Base-by-base conservation (phyloP, 30 jellyfish, hydroid and myxozoan genomes). In the Aurelia sp. region DNA sequence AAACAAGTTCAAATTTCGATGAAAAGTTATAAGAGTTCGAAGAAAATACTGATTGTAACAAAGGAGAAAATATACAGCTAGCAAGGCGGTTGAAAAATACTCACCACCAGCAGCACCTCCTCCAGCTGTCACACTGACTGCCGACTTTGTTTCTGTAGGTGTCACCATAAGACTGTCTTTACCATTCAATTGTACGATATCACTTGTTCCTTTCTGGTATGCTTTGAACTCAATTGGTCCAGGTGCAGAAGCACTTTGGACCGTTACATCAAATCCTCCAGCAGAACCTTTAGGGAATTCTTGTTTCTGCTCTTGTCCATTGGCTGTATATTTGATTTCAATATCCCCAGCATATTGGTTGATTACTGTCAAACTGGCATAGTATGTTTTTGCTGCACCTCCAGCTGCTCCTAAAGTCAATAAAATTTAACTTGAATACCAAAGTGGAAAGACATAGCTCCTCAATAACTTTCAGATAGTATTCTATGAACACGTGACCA, bases 161-260 rank as follows among this genome's bases (percentile, higher is more conserved):
- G 88, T 66, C 10, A 76, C 88, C 33, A 30, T 53, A 27, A 76
- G 22, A 27, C 82, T 72, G 70, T 75, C 93, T 11, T 72, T 52
- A 0, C 96, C 96, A 70, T 87, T 78, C 15, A 87, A 4, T 63
- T 19, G 16, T 6, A 87, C 91, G 20, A 72, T 77, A 48, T 60
- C 52, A 20, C 41, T 51, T n/a, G 95, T 74, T 1, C 87, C 87
- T 20, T 67, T 77, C 18, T 40, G 18, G 62, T 63, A 76, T 1
- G 91, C 96, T 51, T 61, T 79, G 84, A 88, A 88, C 51, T 79
- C 91, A 10, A 88, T 80, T 17, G 77, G 55, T n/a, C 57, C 17
- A 1, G 97, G 97, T 40, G 70, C 92, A 7, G 24, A 58, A 8
- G 78, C 27, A 50, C 90, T 67, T 58, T 82, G 48, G 64, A 88